Evolutionary conservation across 2,113 vertebrate species (phyloP), one percentile per base, ranked within the genome.

Genomic region (Alexandromys fortis): DNA sequence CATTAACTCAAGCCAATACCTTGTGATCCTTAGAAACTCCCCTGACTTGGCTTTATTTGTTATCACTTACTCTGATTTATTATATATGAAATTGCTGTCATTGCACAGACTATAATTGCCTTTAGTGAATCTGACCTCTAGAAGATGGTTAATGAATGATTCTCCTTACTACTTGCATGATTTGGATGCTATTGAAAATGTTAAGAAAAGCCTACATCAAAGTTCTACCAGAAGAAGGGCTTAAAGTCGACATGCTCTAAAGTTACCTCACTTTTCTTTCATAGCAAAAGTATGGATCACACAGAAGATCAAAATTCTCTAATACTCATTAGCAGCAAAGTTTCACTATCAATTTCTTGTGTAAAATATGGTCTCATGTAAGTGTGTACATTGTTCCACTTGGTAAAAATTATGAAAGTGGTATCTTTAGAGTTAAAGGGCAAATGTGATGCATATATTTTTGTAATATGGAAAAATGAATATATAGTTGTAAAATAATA

Each of bases 81-180:
- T 92, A 94, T 58, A 89, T 94, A 92, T 7, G 2, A 92, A 94
- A 93, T 88, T 4, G 79, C 78, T 72, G 85, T 89, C 70, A 85
- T 92, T 89, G 2, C 28, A 93, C 38, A 79, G 22, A 17, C 14
- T 92, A 22, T 96, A 85, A 95, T 77, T 92, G 28, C 14, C 30
- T 92, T 96, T 95, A 94, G 88, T 6, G 4, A 86, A 92, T 95
- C 85, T 82, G 49, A 89, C 26, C 45, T 82, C 55, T 81, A 95
- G 76, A 92, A 94, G 52, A 72, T 75, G 94, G 78, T 76, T 96
- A 58, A 92, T 92, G 85, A 68, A 26, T 72, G 45, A 89, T 81
- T 33, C 9, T 73, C 38, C 12, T 4, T 81, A 38, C 49, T 93
- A 55, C 30, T 90, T 93, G 8, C 52, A 83, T 73, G 9, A 2